phyloP scores from a whole-genome alignment of 2,888 invertebrate species.

The Phania funesta region DNA sequence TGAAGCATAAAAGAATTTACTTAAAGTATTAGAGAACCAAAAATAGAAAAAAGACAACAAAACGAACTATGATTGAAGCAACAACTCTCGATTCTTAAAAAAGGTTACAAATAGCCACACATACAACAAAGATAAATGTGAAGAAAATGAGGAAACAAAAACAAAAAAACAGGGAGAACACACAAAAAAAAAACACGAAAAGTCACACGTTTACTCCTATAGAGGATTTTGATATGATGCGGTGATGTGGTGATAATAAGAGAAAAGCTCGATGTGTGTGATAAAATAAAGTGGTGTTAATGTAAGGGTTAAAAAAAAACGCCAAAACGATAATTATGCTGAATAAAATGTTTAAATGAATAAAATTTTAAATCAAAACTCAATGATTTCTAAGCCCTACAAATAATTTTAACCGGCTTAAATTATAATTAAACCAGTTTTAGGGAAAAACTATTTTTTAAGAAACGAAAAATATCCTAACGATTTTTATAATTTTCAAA shows the following conservation, averaged over 20 bases:
- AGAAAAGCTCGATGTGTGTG: not conserved
- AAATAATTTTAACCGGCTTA: too few relatives aligned
- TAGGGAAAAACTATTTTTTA: too few relatives aligned
- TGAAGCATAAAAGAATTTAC: constrained; percentile 35
- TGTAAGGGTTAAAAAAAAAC: not conserved
- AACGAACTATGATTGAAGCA: constrained; percentile 20
- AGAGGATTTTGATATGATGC: not conserved
- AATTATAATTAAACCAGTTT: too few relatives aligned
- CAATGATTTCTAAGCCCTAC: too few relatives aligned
- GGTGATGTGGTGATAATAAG: not conserved
- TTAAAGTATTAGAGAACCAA: constrained; percentile 3
- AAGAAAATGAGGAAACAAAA: not conserved
- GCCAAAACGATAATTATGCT: not conserved
- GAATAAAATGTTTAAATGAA: too few relatives aligned
- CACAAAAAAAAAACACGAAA: not conserved
- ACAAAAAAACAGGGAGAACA: not conserved
- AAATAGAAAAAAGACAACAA: not conserved
- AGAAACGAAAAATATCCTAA: too few relatives aligned
- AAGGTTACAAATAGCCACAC: constrained; percentile 46
- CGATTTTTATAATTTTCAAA: too few relatives aligned
- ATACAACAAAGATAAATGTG: constrained; percentile 10
- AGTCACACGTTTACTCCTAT: not conserved
- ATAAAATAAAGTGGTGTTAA: not conserved
- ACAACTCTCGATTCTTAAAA: not conserved
- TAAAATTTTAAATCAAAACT: too few relatives aligned